These are phyloP conservation scores for Theristus sp. DNA, from an alignment of 2,888 invertebrate genomes.

Conservation along the genomic window DNA sequence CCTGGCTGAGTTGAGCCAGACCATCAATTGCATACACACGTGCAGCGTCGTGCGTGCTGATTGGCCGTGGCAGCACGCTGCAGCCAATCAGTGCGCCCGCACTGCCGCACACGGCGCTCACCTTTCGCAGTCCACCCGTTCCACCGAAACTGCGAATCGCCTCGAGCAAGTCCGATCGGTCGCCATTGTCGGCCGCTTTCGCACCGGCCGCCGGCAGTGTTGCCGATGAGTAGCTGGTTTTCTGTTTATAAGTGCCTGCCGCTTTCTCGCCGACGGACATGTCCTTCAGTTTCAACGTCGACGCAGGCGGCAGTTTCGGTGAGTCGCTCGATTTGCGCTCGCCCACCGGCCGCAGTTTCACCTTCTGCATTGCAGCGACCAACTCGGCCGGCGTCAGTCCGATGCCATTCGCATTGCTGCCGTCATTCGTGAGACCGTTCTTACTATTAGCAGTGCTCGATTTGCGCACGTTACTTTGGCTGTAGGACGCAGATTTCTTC, in stretches of 20 bases:
- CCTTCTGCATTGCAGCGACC: background rate
- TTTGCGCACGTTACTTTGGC: no score
- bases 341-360: background rate
- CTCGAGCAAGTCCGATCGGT: background rate
- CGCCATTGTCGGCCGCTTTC: background rate
- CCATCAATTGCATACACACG: no score
- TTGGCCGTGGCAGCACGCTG: no score
- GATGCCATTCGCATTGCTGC: background rate
- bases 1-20: no score
- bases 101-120: no score
- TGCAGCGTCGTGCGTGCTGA: no score
- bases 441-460: no score
- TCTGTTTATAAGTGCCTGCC: no score
- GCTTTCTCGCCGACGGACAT: background rate
- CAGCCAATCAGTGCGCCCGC: no score
- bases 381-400: background rate
- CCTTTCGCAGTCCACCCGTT: background rate
- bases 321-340: background rate
- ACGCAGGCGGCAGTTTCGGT: background rate
- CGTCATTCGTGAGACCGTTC: background rate
- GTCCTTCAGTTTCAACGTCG: background rate
- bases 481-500: background rate
- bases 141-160: background rate
- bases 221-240: no score
- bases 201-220: background rate